Conservation (phyloP, 2,113 vertebrate species). For the Pangasianodon hypophthalmus region DNA sequence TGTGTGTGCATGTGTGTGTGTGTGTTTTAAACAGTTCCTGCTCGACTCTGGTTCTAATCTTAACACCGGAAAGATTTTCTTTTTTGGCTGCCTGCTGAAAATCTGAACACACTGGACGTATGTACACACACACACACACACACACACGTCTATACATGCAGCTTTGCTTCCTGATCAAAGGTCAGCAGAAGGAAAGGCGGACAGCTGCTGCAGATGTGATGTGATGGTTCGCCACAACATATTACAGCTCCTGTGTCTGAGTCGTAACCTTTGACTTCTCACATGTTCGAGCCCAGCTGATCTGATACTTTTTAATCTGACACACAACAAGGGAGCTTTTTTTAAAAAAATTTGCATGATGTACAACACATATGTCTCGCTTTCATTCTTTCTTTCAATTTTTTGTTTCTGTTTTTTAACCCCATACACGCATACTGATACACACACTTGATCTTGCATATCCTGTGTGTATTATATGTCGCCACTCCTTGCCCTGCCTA, state of each 20-base stretch:
- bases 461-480: conserved; percentile 60
- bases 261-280: conserved; percentile 17
- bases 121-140: neutral
- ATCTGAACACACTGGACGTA: neutral
- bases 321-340: neutral
- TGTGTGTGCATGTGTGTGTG: conserved; percentile 9
- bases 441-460: neutral
- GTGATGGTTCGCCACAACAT: neutral
- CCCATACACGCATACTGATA: neutral
- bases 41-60: conserved; percentile 12
- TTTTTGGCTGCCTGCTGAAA: neutral
- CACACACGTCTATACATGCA: neutral
- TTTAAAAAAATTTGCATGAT: neutral
- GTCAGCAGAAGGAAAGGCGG: neutral
- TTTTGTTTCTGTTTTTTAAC: neutral
- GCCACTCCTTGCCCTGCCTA: conserved; percentile 66
- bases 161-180: neutral
- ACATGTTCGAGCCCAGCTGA: neutral
- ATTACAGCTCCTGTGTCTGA: conserved; percentile 18
- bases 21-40: neutral
- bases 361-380: neutral
- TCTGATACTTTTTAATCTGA: conserved; percentile 1
- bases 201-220: conserved; percentile 17
- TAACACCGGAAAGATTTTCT: conserved; percentile 5
- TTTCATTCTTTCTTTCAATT: neutral